Evolutionary conservation across 2,797 vertebrate species (phyloP), one percentile per base, ranked within the genome.

Genomic region (Chloroceryle amazona): DNA sequence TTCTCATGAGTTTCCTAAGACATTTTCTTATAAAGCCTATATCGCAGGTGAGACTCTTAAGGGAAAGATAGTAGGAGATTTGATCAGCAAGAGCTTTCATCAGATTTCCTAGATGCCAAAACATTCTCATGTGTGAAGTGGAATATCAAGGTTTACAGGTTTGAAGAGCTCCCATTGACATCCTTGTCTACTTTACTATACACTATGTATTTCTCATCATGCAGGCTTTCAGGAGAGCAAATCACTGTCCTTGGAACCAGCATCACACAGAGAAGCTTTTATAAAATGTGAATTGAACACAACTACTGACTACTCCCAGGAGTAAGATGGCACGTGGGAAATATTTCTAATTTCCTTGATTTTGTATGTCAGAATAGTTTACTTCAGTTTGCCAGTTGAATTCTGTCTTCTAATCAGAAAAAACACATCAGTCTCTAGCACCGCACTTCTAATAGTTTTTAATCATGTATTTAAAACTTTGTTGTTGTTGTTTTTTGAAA

Each of bases 401-500:
- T 70, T 61, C 92, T 81, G 20, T 70, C 46, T 81, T 78, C 51
- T 66, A 86, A 39, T 72, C 47, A 86, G 51, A 68, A 90, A 78
- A 71, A 73, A 71, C 10, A 1, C 5, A 44, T 51, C 22, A 7
- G 17, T 79, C 85, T 65, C 35, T 63, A 81, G 41, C 49, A 67
- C 17, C 63, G 12, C 10, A 42, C 19, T 88, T 85, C 23, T 39
- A 72, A 26, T 46, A 3, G 13, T 67, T 78, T 95, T 65, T 60
- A 80, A 66, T 46, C 11, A n/a, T 25, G 14, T 84, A 82, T 89
- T 87, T 61, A 72, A 78, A 90, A 44, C 9, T 58, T 44, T 60
- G 65, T 73, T 79, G 81, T 84, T 63, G 14, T 22, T 82, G 13
- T 7, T 85, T 92, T 95, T 96, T 95, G 73, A 70, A 96, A 96